Conservation (phyloP, 2,888 invertebrate genomes). For the Trypoxylon attenuatum region DNA sequence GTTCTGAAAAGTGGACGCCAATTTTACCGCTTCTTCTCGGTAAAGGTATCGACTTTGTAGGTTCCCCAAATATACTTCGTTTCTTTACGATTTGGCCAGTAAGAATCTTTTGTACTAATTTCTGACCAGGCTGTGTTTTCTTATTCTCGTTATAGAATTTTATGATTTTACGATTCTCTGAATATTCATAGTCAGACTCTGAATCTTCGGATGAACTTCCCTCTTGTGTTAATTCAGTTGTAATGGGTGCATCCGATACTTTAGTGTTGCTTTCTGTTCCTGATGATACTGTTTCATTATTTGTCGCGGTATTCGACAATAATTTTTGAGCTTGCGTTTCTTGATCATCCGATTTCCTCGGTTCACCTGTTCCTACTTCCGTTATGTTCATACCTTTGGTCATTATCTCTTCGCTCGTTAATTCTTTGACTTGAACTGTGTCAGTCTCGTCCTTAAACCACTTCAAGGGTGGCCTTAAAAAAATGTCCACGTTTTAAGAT, state of each 20-base stretch:
- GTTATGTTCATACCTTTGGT: neutral
- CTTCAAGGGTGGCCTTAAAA: conserved; percentile 56
- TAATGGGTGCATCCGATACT: neutral
- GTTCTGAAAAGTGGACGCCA: conserved; percentile 82
- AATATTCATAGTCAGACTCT: conserved; percentile 29
- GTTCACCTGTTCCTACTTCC: conserved; percentile 3
- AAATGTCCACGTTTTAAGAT: neutral
- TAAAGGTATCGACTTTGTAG: conserved; percentile 76
- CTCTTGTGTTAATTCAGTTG: conserved; percentile 15
- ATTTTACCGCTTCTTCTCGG: conserved; percentile 79
- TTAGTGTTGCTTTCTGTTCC: neutral
- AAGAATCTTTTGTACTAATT: conserved; percentile 53
- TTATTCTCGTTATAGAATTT: conserved; percentile 25
- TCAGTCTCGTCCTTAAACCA: conserved; percentile 57
- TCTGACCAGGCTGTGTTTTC: conserved; percentile 25
- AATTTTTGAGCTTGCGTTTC: too few species aligned
- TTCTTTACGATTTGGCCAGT: conserved; percentile 58
- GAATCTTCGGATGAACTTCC: conserved; percentile 44
- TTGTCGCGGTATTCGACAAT: too few species aligned
- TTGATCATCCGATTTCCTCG: conserved; percentile 19
- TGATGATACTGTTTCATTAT: neutral
- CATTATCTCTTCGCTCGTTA: conserved; percentile 23
- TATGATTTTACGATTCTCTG: conserved; percentile 27
- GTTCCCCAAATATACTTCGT: conserved; percentile 66
- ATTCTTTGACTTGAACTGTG: conserved; percentile 37